These are phyloP conservation scores for Euproctis similis DNA, from an alignment of 2,888 invertebrate genomes.

Conservation along the genomic window DNA sequence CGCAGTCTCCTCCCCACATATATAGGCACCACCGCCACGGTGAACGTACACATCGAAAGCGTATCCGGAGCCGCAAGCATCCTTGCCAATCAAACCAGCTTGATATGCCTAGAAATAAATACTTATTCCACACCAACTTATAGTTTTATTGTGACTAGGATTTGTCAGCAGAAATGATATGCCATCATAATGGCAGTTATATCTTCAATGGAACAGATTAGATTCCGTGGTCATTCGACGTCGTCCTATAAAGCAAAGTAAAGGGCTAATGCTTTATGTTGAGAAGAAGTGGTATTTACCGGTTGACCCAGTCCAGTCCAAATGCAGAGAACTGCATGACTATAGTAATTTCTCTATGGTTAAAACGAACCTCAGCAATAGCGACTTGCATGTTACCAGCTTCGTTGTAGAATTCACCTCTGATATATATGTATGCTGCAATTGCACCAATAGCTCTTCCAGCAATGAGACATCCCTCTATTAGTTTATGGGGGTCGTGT, in stretches of 20 bases:
- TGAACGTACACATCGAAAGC: conserved; percentile 99
- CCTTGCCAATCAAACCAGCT: conserved; percentile 95
- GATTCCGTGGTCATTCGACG: too few species aligned
- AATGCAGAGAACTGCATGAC: too few species aligned
- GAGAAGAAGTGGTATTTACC: too few species aligned
- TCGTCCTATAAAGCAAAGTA: too few species aligned
- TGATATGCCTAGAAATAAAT: conserved; percentile 85
- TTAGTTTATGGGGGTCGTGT: conserved; percentile 98
- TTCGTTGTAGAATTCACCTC: conserved; percentile 99
- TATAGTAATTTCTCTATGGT: neutral
- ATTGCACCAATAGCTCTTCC: conserved; percentile 97
- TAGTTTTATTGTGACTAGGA: too few species aligned
- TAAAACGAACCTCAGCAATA: conserved; percentile 90
- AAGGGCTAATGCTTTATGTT: too few species aligned
- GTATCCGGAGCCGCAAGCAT: conserved; percentile 96
- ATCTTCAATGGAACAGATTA: too few species aligned
- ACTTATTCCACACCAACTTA: too few species aligned
- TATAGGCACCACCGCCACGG: conserved; percentile 98
- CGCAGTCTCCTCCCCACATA: conserved; percentile 99
- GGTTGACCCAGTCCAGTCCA: too few species aligned
- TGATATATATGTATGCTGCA: conserved; percentile 99
- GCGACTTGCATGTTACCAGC: conserved; percentile 98
- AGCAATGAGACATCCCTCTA: conserved; percentile 97
- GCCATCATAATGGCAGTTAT: too few species aligned
- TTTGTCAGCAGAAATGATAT: too few species aligned